These are phyloP conservation scores for Taeniopygia guttata DNA, from an alignment of 2,797 vertebrate genomes.

Conservation along the genomic window DNA sequence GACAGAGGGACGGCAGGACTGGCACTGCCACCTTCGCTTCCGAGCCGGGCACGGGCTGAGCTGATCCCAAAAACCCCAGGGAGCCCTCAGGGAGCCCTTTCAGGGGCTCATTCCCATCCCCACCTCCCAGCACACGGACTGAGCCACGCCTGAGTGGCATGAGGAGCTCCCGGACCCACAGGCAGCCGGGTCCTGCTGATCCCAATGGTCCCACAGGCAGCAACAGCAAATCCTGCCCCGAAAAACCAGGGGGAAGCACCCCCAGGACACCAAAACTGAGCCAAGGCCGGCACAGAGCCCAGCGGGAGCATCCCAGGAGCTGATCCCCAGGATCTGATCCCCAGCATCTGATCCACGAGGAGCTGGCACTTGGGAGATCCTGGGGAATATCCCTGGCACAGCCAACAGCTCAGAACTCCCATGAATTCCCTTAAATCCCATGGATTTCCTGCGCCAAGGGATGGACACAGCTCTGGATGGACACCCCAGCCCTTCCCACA, in stretches of 20 bases:
- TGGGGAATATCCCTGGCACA: background rate
- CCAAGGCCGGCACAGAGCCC: background rate
- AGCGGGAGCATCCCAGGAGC: background rate
- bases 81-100: background rate
- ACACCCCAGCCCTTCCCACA: background rate
- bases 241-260: background rate
- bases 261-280: background rate
- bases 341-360: too few relatives aligned
- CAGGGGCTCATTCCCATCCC: background rate
- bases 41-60: too few relatives aligned
- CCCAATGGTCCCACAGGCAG: background rate
- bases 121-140: background rate
- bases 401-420: too few relatives aligned
- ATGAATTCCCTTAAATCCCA: too few relatives aligned
- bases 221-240: background rate
- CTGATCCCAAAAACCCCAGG: background rate
- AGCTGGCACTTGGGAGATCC: background rate
- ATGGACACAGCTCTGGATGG: too few relatives aligned
- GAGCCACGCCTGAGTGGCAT: rapidly evolving
- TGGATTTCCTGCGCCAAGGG: too few relatives aligned
- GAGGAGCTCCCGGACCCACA: background rate
- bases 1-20: background rate
- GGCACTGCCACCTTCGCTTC: background rate
- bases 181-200: background rate
- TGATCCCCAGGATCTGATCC: background rate